These are phyloP conservation scores for Agrotis ipsilon DNA, from an alignment of 2,888 invertebrate species.

Conservation along the genomic window DNA sequence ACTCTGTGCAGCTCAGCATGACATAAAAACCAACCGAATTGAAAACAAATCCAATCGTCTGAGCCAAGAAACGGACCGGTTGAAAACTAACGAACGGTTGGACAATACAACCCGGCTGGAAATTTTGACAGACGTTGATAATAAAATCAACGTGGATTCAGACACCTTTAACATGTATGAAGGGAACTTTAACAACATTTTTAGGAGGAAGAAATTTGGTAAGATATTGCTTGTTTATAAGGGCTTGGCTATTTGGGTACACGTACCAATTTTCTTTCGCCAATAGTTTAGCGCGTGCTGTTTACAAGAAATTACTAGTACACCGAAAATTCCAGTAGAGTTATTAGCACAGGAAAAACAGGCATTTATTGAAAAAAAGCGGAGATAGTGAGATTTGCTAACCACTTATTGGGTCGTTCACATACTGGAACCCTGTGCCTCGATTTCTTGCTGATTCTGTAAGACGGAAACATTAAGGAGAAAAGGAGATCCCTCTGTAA, in stretches of 20 bases:
- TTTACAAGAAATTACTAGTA: too few species aligned
- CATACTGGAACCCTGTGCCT: not conserved
- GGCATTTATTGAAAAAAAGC: not conserved
- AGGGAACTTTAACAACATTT: conserved; percentile 77
- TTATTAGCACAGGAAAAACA: not conserved
- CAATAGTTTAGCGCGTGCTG: not conserved
- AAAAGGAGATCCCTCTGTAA: too few species aligned
- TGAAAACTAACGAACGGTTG: conserved; percentile 56
- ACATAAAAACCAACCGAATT: conserved; percentile 73
- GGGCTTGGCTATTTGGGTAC: too few species aligned
- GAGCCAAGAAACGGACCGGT: conserved; percentile 58
- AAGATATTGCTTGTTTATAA: conserved; percentile 52
- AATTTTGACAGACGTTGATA: conserved; percentile 75
- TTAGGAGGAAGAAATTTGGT: conserved; percentile 85
- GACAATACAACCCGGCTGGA: conserved; percentile 60
- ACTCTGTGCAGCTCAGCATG: conserved; percentile 84
- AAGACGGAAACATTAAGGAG: too few species aligned
- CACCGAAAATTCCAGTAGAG: too few species aligned
- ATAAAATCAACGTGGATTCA: conserved; percentile 76
- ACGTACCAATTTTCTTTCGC: not conserved
- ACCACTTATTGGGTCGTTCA: not conserved
- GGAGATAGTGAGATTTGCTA: not conserved
- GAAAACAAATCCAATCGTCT: conserved; percentile 74
- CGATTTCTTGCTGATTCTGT: too few species aligned
- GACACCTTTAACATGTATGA: conserved; percentile 79